phyloP scores from a whole-genome alignment of 1,140 invertebrate genomes.

The Apocrypta bakeri region DNA sequence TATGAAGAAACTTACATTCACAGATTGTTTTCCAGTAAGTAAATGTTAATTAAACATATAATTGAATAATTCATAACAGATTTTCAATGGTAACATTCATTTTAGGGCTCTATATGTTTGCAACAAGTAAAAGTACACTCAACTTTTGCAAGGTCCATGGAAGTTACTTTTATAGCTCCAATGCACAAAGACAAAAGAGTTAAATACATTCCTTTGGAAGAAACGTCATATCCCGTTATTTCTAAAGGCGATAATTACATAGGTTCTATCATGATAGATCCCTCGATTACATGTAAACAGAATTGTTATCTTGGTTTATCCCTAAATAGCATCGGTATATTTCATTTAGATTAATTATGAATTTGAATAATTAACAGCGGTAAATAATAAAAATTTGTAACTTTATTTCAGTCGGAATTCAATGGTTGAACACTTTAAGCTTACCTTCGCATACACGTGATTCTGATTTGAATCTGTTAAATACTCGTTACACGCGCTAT shows the following conservation, averaged over 20 bases:
- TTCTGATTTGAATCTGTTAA: slow-evolving; percentile 78
- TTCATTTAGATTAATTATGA: neutral
- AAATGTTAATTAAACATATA: neutral
- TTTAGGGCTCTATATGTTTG: slow-evolving; percentile 85
- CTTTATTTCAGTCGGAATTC: slow-evolving; percentile 73
- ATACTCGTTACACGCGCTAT: slow-evolving; percentile 76
- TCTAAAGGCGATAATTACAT: slow-evolving; percentile 74
- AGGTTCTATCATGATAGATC: slow-evolving; percentile 79
- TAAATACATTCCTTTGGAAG: slow-evolving; percentile 70
- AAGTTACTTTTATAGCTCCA: slow-evolving; percentile 74
- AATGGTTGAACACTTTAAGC: slow-evolving; percentile 83
- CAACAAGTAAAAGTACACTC: slow-evolving; percentile 84
- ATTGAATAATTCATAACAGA: neutral
- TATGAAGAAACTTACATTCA: slow-evolving; percentile 81
- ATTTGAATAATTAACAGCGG: too few relatives aligned
- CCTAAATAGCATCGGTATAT: slow-evolving; percentile 77
- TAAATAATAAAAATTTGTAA: slow-evolving; percentile 15
- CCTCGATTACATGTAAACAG: slow-evolving; percentile 79
- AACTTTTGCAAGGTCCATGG: slow-evolving; percentile 83
- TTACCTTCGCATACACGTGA: slow-evolving; percentile 79
- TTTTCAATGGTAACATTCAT: slow-evolving; percentile 56
- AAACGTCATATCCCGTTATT: slow-evolving; percentile 65
- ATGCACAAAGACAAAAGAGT: slow-evolving; percentile 75
- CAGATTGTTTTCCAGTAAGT: slow-evolving; percentile 89
- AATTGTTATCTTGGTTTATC: slow-evolving; percentile 85